Evolutionary conservation across 2,113 vertebrate genomes (phyloP).

Genomic region (Nothobranchius kuhntae): DNA sequence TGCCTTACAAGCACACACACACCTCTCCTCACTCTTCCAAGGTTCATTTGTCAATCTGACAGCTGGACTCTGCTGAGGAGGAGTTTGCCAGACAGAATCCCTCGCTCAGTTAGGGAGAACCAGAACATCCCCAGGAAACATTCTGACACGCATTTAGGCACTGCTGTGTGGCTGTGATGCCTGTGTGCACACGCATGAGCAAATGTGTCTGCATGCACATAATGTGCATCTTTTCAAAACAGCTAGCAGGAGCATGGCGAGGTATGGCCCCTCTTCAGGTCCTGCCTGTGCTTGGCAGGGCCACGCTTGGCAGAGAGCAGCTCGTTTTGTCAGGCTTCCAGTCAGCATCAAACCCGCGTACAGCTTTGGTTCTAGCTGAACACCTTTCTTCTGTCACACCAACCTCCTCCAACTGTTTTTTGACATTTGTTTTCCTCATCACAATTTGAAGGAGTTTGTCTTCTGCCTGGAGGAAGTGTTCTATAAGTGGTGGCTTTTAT

Average conservation of each 20-base stretch:
- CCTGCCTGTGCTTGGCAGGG: conserved; percentile 57
- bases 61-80: conserved; percentile 71
- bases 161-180: conserved; percentile 17
- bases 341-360: conserved; percentile 63
- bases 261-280: conserved; percentile 65
- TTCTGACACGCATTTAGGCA: conserved; percentile 52
- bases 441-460: conserved; percentile 43
- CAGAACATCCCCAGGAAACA: conserved; percentile 71
- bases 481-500: conserved; percentile 14
- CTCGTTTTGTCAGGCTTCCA: conserved; percentile 71
- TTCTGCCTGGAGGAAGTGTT: conserved; percentile 16
- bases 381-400: conserved; percentile 36
- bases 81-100: conserved; percentile 72
- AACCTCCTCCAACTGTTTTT: conserved; percentile 32
- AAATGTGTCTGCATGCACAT: conserved; percentile 9
- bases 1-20: conserved; percentile 48
- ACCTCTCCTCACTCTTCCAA: conserved; percentile 60
- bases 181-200: conserved; percentile 3
- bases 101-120: conserved; percentile 59
- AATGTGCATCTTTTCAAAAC: conserved; percentile 57
- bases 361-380: conserved; percentile 27
- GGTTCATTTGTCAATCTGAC: conserved; percentile 79
- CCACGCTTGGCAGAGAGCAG: conserved; percentile 59
- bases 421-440: conserved; percentile 60
- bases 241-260: conserved; percentile 53